Evolutionary conservation across 2,797 vertebrate species (phyloP).

Genomic region (Martes flavigula): DNA sequence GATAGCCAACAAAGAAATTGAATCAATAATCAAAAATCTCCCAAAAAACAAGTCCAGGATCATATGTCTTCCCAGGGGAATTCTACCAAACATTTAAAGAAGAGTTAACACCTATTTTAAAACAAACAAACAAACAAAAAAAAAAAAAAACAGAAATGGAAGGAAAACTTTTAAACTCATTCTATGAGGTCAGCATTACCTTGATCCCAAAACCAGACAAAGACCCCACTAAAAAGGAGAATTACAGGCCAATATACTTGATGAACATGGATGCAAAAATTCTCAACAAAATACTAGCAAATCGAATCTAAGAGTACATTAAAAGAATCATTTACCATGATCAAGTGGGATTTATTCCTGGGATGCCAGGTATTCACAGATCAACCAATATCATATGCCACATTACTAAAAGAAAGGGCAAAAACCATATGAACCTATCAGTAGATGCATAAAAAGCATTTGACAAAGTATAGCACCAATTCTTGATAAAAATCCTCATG

Average conservation of each 20-base stretch:
- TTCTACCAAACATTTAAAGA: background rate
- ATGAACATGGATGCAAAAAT: too few relatives aligned
- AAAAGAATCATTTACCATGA: too few relatives aligned
- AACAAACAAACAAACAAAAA: background rate
- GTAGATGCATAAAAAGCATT: background rate
- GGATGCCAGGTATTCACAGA: too few relatives aligned
- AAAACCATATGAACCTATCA: background rate
- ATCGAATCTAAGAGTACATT: too few relatives aligned
- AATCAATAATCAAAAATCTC: too few relatives aligned
- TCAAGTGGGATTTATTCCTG: too few relatives aligned
- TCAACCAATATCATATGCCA: too few relatives aligned
- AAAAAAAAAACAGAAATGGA: background rate
- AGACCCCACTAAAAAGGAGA: background rate
- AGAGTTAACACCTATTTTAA: background rate
- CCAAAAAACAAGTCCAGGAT: background rate
- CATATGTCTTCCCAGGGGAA: background rate
- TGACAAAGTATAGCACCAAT: background rate
- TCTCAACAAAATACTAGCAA: too few relatives aligned
- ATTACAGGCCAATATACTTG: background rate
- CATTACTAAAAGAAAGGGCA: background rate
- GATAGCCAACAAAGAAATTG: too few relatives aligned
- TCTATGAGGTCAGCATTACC: background rate
- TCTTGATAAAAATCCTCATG: background rate
- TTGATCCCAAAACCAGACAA: background rate
- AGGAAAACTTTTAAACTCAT: background rate